Percentiles rank a stretch among this genome's conserved stretches.
Evolutionary conservation across 2,888 invertebrate genomes (phyloP).

Genomic region (Oxystoma pomonae): DNA sequence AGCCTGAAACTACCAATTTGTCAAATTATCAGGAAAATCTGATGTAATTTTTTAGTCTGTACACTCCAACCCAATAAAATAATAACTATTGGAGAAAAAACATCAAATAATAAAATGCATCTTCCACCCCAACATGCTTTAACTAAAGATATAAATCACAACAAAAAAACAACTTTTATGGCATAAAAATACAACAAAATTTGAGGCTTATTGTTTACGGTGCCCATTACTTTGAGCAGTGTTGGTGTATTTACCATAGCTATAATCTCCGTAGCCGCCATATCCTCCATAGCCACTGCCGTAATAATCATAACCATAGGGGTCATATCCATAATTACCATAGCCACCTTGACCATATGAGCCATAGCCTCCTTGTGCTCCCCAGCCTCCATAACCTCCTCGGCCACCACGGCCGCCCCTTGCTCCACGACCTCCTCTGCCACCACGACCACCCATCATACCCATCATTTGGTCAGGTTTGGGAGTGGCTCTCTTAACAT

Average conservation of each 20-base stretch:
- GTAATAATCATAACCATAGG: conserved; percentile 58
- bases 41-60: too few species aligned
- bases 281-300: conserved; percentile 75
- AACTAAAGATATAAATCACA: too few species aligned
- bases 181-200: background rate
- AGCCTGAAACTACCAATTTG: too few species aligned
- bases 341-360: conserved; percentile 40
- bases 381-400: conserved; percentile 24
- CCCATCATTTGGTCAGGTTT: conserved; percentile 71
- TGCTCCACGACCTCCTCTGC: conserved; percentile 63
- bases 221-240: background rate
- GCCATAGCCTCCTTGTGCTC: conserved; percentile 45
- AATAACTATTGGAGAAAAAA: too few species aligned
- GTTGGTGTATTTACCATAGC: conserved; percentile 68
- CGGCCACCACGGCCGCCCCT: conserved; percentile 58
- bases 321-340: conserved; percentile 65
- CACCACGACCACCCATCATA: conserved; percentile 64
- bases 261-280: conserved; percentile 77
- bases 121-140: too few species aligned
- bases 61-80: too few species aligned
- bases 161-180: background rate
- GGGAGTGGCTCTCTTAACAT: conserved; percentile 93
- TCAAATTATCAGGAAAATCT: too few species aligned
- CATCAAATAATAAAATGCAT: too few species aligned
- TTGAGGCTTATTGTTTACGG: background rate